Evolutionary conservation across 2,113 vertebrate genomes (phyloP).

Genomic region (Haemorhous mexicanus): DNA sequence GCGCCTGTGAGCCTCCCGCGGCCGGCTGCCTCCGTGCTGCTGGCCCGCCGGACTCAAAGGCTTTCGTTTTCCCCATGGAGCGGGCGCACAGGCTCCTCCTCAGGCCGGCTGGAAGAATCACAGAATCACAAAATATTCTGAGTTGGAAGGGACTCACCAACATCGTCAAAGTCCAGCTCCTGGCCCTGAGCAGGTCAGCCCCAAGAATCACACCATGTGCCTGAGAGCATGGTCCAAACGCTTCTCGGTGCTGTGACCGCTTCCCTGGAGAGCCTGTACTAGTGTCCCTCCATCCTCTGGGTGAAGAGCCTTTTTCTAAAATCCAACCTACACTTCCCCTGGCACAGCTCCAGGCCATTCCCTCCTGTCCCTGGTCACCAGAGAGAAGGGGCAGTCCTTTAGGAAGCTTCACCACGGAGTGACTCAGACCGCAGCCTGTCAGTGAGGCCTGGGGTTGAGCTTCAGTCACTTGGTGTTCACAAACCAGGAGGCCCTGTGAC

Average conservation of each 20-base stretch:
- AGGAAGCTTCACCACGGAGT: rapidly evolving
- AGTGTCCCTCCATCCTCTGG: not conserved
- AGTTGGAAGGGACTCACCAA: not conserved
- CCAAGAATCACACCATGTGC: not conserved
- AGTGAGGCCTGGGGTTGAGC: not conserved
- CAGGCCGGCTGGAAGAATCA: not conserved
- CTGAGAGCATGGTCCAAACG: not conserved
- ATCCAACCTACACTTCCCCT: no score
- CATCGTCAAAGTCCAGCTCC: not conserved
- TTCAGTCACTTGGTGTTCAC: rapidly evolving
- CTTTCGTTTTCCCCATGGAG: rapidly evolving
- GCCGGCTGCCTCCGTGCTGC: not conserved
- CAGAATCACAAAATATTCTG: not conserved
- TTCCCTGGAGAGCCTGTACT: no score
- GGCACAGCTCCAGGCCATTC: not conserved
- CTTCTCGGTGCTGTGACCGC: not conserved
- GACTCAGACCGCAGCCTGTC: not conserved
- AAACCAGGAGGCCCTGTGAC: not conserved
- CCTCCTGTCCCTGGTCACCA: not conserved
- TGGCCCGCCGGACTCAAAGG: rapidly evolving
- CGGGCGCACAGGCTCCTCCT: not conserved
- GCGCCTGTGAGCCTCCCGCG: rapidly evolving
- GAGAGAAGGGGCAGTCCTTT: not conserved
- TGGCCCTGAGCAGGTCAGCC: not conserved
- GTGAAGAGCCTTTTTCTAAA: not conserved